Evolutionary conservation across 2,113 vertebrate genomes (phyloP).

Genomic region (Calidris pugnax): DNA sequence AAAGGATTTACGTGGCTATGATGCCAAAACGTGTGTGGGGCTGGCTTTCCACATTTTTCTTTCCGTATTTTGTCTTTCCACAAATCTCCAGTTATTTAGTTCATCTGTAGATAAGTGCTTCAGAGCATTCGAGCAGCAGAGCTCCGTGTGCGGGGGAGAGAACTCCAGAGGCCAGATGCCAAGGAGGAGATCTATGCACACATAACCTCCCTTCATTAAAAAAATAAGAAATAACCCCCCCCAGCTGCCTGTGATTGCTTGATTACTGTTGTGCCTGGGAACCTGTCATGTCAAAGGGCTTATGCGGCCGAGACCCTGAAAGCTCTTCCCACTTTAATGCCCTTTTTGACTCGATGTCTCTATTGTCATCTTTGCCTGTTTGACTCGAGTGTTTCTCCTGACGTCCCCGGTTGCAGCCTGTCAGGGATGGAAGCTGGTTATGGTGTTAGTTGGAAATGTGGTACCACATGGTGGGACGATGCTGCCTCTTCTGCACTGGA

Average conservation of each 20-base stretch:
- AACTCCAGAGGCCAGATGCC: background rate
- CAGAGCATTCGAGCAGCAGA: background rate
- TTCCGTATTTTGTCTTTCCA: background rate
- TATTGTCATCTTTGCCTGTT: background rate
- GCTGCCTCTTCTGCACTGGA: accelerated
- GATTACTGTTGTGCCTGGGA: background rate
- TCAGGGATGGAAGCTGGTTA: background rate
- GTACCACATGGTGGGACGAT: accelerated
- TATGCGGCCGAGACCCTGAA: accelerated
- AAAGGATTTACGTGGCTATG: background rate
- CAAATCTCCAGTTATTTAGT: background rate
- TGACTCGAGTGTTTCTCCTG: background rate
- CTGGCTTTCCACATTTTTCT: background rate
- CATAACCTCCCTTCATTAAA: background rate
- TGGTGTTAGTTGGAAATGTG: background rate
- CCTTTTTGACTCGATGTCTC: accelerated
- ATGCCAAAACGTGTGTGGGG: background rate
- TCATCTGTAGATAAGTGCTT: background rate
- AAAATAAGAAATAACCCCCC: background rate
- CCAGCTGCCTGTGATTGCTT: background rate
- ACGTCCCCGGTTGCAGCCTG: background rate
- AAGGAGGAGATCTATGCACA: background rate
- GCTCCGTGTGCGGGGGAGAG: background rate
- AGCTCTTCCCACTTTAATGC: background rate
- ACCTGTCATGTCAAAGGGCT: background rate